These are phyloP conservation scores for Xiphophorus hellerii DNA, from an alignment of 2,113 vertebrate genomes.

Conservation along the genomic window DNA sequence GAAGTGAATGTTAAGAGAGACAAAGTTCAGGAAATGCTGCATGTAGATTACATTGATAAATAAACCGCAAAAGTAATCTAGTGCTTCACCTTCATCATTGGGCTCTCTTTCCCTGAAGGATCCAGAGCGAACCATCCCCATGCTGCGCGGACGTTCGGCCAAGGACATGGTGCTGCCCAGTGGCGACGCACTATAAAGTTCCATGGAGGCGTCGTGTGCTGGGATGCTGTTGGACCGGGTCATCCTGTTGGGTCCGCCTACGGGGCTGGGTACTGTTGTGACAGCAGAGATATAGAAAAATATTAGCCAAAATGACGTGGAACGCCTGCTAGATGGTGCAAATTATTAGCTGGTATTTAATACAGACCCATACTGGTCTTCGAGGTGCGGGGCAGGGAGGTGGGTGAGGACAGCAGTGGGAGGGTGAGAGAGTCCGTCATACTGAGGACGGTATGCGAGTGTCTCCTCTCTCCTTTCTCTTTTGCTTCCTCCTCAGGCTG, in stretches of 20 bases:
- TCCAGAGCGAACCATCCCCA: constrained; percentile 92
- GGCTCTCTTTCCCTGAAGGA: constrained; percentile 95
- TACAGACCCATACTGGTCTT: constrained; percentile 86
- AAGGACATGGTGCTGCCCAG: constrained; percentile 94
- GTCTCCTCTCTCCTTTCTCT: constrained; percentile 90
- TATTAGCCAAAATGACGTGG: neutral
- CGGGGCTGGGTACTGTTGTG: constrained; percentile 84
- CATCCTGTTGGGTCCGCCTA: constrained; percentile 85
- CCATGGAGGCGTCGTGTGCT: constrained; percentile 90
- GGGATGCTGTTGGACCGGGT: constrained; percentile 98
- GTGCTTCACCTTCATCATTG: constrained; percentile 87
- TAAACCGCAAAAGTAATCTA: neutral
- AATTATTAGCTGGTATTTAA: too few relatives aligned
- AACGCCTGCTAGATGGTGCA: neutral
- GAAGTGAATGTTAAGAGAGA: constrained; percentile 53
- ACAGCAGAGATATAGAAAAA: neutral
- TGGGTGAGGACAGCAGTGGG: constrained; percentile 85
- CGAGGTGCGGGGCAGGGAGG: constrained; percentile 83
- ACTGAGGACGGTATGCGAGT: constrained; percentile 85
- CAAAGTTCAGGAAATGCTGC: neutral
- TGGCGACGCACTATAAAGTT: constrained; percentile 89
- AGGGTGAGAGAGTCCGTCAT: constrained; percentile 83
- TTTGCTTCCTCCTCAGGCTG: constrained; percentile 89
- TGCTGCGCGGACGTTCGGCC: constrained; percentile 92
- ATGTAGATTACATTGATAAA: neutral